Conservation (phyloP, 2,888 invertebrate species). For the Drosophila melanocephala region DNA sequence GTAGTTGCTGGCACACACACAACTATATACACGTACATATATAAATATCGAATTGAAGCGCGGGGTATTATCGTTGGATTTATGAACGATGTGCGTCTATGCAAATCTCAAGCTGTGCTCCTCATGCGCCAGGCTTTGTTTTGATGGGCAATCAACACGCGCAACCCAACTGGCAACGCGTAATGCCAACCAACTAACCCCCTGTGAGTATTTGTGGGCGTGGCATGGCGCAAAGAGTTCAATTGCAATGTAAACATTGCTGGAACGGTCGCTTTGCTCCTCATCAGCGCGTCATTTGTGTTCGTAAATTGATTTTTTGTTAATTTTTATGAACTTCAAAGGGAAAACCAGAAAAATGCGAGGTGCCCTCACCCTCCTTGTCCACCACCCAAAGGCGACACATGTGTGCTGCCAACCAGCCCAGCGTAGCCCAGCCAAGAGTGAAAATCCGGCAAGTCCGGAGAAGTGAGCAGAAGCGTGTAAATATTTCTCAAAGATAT, state of each 20-base stretch:
- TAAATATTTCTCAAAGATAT: slow-evolving; percentile 68
- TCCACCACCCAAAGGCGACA: slow-evolving; percentile 39
- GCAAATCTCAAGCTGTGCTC: slow-evolving; percentile 73
- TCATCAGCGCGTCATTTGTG: slow-evolving; percentile 78
- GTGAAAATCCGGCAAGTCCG: slow-evolving; percentile 7
- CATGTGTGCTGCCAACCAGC: slow-evolving; percentile 51
- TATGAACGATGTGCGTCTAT: slow-evolving; percentile 44
- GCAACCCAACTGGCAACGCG: slow-evolving; percentile 18
- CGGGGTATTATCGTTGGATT: slow-evolving; percentile 50
- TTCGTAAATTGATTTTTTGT: slow-evolving; percentile 78
- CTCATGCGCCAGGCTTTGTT: slow-evolving; percentile 53
- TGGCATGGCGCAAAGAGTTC: slow-evolving; percentile 59
- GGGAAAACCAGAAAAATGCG: slow-evolving; percentile 38
- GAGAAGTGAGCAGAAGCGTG: slow-evolving; percentile 51
- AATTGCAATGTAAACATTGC: slow-evolving; percentile 69
- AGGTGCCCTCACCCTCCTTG: slow-evolving; percentile 38
- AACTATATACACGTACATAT: slow-evolving; percentile 10
- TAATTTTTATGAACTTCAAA: slow-evolving; percentile 79
- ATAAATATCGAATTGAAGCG: slow-evolving; percentile 37
- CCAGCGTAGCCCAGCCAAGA: slow-evolving; percentile 9
- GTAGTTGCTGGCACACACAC: slow-evolving; percentile 14
- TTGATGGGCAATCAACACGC: slow-evolving; percentile 79
- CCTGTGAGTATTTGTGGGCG: slow-evolving; percentile 48
- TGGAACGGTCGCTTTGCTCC: slow-evolving; percentile 32
- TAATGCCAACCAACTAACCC: slow-evolving; percentile 23